Evolutionary conservation across 2,113 vertebrate genomes (phyloP).

Genomic region (Monopterus albus): DNA sequence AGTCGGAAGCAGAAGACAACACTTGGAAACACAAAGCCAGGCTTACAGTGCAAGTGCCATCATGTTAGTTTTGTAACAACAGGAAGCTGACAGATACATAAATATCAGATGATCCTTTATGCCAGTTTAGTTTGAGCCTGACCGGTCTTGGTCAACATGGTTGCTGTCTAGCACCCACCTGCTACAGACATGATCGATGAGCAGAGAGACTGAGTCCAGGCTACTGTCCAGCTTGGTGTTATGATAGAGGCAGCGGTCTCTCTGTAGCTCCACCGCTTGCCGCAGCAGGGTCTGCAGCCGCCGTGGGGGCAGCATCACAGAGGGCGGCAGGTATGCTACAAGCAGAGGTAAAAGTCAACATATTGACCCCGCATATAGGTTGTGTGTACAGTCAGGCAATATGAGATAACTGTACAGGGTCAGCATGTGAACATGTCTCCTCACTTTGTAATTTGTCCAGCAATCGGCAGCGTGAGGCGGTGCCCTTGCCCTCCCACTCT

Average conservation of each 20-base stretch:
- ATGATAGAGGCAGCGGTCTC: slow-evolving; percentile 98
- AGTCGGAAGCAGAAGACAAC: not conserved
- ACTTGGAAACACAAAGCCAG: not conserved
- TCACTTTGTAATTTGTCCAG: slow-evolving; percentile 99
- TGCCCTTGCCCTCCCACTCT: slow-evolving; percentile 98
- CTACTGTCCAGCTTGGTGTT: slow-evolving; percentile 97
- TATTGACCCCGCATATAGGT: not conserved
- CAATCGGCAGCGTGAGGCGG: slow-evolving; percentile 93
- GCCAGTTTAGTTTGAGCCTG: not conserved
- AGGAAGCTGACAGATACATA: not conserved
- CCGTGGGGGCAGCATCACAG: slow-evolving; percentile 97
- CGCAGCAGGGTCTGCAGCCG: slow-evolving; percentile 96
- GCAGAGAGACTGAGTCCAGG: slow-evolving; percentile 95
- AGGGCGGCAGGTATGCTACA: slow-evolving; percentile 95
- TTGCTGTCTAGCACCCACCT: slow-evolving; percentile 80
- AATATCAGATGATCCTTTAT: slow-evolving; percentile 3
- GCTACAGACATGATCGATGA: slow-evolving; percentile 98
- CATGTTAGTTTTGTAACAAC: no score
- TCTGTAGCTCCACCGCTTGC: slow-evolving; percentile 96
- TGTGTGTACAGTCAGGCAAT: not conserved
- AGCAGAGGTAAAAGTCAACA: slow-evolving; percentile 8
- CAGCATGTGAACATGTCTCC: not conserved
- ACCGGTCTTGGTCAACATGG: not conserved
- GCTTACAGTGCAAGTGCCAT: not conserved
- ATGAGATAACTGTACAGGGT: not conserved